Base-by-base conservation (phyloP, 2,888 invertebrate genomes). In the Galerucella pusilla region DNA sequence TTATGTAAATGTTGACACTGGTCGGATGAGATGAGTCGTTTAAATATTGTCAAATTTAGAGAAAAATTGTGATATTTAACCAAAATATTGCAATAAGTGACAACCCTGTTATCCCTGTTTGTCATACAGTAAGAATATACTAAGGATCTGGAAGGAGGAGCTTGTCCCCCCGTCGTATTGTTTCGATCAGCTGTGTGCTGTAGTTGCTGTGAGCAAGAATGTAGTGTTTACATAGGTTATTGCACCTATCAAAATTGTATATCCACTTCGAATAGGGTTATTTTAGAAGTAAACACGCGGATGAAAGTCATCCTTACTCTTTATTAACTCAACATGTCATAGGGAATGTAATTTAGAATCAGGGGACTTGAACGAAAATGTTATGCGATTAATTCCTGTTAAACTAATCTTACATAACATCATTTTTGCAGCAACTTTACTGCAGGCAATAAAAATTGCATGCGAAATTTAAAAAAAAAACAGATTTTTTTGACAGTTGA, bases 171-270 rank as follows among this genome's bases (percentile, higher is more conserved):
- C 52, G n/a, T 52, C 52, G 1, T 52, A n/a, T 52, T 52, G 52
- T 52, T n/a, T 52, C 7, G 14, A 52, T 52, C n/a, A n/a, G n/a
- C n/a, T 52, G 52, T 52, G 52, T 52, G n/a, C n/a, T 52, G n/a
- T 52, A 52, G 52, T 52, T 52, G n/a, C 12, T 52, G 52, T 52
- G 52, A 52, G n/a, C 52, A 52, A 52, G n/a, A 52, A 52, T 7
- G n/a, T n/a, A n/a, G 52, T 52, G 52, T 52, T 52, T 52, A 52
- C 52, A 52, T n/a, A 52, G 52, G 52, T 52, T 52, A 14, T 52
- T 52, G 52, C 52, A 52, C 52, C 52, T 52, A n/a, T 52, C 52
- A 52, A 52, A 52, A 52, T 52, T 52, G 52, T 52, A 52, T 52
- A 52, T 52, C 52, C 52, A 52, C 52, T 52, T 52, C 52, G 52